Percentiles rank a stretch among this genome's conserved stretches.
Evolutionary conservation across 2,888 invertebrate species (phyloP).

Genomic region (Patella caerulea): DNA sequence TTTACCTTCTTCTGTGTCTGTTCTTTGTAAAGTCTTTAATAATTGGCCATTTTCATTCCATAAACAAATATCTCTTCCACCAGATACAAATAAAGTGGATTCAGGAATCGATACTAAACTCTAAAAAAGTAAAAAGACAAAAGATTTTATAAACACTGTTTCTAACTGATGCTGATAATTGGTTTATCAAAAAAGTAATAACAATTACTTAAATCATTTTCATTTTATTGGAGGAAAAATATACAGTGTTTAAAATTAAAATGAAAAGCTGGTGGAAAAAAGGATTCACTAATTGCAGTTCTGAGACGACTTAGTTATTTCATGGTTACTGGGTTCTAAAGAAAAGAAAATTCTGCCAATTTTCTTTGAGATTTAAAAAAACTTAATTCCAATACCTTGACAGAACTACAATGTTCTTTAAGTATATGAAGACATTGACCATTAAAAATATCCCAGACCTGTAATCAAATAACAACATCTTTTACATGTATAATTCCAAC

Average conservation of each 20-base stretch:
- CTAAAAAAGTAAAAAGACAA: conserved; percentile 40
- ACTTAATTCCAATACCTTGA: conserved; percentile 47
- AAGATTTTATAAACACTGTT: neutral
- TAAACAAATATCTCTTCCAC: conserved; percentile 59
- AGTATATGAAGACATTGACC: conserved; percentile 57
- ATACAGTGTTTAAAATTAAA: no score
- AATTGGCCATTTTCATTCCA: conserved; percentile 58
- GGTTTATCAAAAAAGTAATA: neutral
- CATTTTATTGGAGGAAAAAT: no score
- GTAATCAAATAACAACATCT: conserved; percentile 23
- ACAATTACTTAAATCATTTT: no score
- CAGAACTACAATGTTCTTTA: conserved; percentile 56
- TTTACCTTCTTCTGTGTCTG: conserved; percentile 40
- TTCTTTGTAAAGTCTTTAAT: conserved; percentile 35
- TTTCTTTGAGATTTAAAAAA: no score
- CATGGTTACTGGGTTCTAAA: no score
- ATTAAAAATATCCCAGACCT: conserved; percentile 63
- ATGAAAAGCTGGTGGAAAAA: no score
- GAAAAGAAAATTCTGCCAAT: no score
- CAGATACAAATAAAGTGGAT: conserved; percentile 58
- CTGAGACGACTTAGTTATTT: no score
- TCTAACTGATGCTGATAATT: neutral
- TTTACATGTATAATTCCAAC: neutral
- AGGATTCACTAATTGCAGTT: no score
- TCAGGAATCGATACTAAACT: conserved; percentile 49